Conservation (phyloP, 2,888 invertebrate species). For the Aporophyla nigra region DNA sequence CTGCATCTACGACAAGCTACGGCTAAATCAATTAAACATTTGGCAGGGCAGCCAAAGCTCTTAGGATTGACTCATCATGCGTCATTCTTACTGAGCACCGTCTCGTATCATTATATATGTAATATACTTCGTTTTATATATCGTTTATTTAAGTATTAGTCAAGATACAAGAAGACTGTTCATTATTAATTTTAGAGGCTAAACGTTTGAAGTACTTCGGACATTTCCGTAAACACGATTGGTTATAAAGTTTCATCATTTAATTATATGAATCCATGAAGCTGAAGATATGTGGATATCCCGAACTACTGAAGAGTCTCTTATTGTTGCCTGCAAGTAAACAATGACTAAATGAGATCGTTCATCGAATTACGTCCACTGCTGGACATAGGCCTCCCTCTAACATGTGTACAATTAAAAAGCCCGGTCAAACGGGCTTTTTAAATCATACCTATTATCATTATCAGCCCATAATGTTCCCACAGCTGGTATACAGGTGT, state of each 20-base stretch:
- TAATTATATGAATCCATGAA: background rate
- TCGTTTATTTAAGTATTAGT: slow-evolving; percentile 2
- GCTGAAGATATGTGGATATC: background rate
- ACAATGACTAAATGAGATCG: background rate
- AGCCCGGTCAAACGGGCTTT: too few species aligned
- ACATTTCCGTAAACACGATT: slow-evolving; percentile 16
- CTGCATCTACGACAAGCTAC: slow-evolving; percentile 12
- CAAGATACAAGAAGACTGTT: slow-evolving; percentile 6
- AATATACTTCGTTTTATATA: slow-evolving; percentile 5
- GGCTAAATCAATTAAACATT: slow-evolving; percentile 42
- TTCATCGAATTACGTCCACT: too few species aligned
- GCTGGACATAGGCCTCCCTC: too few species aligned
- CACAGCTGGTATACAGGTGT: too few species aligned
- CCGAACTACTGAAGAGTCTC: background rate
- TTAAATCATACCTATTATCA: too few species aligned
- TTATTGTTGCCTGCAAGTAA: background rate
- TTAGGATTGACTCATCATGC: slow-evolving; percentile 45
- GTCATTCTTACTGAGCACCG: slow-evolving; percentile 34
- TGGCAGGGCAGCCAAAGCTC: slow-evolving; percentile 42
- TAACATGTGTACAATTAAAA: too few species aligned
- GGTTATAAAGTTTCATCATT: background rate
- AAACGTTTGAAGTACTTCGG: slow-evolving; percentile 12
- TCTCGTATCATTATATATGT: slow-evolving; percentile 27
- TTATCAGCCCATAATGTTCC: too few species aligned
- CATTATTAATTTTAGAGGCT: slow-evolving; percentile 3